A percentile compares a stretch with the other conserved stretches of the same genome.
Evolutionary conservation across 2,797 vertebrate genomes (phyloP).

Genomic region (Channallabes apus): DNA sequence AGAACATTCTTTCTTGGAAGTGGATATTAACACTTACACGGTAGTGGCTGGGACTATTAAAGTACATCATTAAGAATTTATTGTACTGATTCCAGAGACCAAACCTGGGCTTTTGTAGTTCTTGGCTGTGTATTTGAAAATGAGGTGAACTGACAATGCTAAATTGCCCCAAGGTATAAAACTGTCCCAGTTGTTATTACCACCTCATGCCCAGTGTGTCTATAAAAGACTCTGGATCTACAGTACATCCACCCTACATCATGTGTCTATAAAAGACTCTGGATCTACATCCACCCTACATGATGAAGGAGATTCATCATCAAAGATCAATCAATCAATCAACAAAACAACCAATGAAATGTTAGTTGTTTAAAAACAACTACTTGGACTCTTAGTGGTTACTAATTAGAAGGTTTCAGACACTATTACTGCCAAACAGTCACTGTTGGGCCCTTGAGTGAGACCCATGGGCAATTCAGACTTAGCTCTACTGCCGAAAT

Average conservation of each 20-base stretch:
- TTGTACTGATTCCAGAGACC: slow-evolving; percentile 63
- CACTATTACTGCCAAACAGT: neutral
- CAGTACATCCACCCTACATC: neutral
- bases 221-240: neutral
- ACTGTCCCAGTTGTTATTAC: neutral
- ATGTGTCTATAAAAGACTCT: neutral
- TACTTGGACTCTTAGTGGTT: neutral
- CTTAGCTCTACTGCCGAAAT: neutral
- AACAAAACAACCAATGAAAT: neutral
- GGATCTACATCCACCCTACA: neutral
- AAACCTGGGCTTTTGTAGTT: slow-evolving; percentile 39
- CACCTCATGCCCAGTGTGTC: neutral
- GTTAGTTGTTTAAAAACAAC: neutral
- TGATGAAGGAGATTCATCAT: neutral
- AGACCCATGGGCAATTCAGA: neutral
- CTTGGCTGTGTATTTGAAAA: neutral
- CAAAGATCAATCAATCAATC: neutral
- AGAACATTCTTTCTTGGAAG: slow-evolving; percentile 65
- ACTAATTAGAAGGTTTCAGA: neutral
- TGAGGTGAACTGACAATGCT: neutral
- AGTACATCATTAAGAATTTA: slow-evolving; percentile 67
- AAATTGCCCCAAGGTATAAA: neutral
- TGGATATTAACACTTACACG: slow-evolving; percentile 30
- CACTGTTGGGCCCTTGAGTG: neutral
- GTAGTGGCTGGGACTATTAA: slow-evolving; percentile 72